Percentiles rank a stretch among this genome's conserved stretches.
These are phyloP conservation scores for Anneissia japonica DNA, from an alignment of 35 echinoderm and acorn worm species.

Conservation along the genomic window DNA sequence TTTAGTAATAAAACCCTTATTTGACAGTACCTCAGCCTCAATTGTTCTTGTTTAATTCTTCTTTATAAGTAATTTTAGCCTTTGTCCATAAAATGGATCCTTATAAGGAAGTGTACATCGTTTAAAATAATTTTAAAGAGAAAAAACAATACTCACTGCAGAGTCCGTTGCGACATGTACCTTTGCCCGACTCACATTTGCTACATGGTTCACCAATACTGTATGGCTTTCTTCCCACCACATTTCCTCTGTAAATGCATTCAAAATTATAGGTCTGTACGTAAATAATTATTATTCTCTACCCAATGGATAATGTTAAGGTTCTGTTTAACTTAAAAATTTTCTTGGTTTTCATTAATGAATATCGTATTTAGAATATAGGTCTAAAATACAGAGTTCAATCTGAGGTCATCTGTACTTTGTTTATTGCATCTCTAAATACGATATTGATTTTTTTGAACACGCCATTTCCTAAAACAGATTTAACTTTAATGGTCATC, in stretches of 20 bases:
- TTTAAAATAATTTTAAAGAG: no score
- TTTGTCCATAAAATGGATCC: no score
- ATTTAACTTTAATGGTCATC: not conserved
- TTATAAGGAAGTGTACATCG: no score
- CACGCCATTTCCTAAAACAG: not conserved
- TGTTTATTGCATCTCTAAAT: not conserved
- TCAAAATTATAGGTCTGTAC: not conserved
- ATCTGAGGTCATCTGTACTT: not conserved
- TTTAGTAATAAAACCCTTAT: no score
- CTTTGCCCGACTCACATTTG: conserved; percentile 66
- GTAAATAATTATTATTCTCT: no score
- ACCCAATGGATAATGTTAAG: not conserved
- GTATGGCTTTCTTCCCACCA: conserved; percentile 51
- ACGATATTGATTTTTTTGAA: not conserved
- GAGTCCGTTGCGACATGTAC: conserved; percentile 67
- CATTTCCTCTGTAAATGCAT: conserved; percentile 50
- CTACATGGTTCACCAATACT: conserved; percentile 71
- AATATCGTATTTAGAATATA: not conserved
- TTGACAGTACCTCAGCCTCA: no score
- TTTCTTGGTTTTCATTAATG: not conserved
- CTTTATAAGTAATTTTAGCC: no score
- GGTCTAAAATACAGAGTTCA: not conserved
- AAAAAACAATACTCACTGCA: conserved; percentile 62
- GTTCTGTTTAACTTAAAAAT: not conserved
- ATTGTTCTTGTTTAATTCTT: no score